phyloP scores from a whole-genome alignment of 1,140 invertebrate species.

The Globodera ellingtonae region DNA sequence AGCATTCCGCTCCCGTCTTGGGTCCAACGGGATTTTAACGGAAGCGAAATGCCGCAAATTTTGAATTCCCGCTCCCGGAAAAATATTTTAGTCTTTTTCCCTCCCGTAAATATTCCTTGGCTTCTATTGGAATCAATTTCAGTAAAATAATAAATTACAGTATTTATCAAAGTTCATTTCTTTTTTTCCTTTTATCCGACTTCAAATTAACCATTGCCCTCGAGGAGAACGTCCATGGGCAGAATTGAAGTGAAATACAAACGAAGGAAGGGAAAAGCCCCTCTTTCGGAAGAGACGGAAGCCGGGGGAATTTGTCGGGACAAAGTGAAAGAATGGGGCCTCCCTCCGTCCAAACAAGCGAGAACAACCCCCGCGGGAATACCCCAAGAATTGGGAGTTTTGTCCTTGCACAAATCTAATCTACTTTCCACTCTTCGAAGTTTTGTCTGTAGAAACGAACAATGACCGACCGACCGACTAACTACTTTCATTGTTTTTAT shows the following conservation, averaged over 20 bases:
- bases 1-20: no score
- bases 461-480: no score
- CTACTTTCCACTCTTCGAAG: background rate
- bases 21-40: no score
- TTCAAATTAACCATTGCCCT: conserved; percentile 3
- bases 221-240: background rate
- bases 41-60: no score
- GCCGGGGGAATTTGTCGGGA: conserved; percentile 4
- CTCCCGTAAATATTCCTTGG: no score
- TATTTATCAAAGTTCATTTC: background rate
- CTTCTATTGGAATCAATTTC: no score
- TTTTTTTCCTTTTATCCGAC: background rate
- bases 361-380: conserved; percentile 11
- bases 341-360: background rate
- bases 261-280: background rate
- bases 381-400: background rate
- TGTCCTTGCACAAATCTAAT: background rate
- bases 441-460: background rate
- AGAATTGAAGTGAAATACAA: background rate
- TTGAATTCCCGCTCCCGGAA: no score
- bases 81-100: no score
- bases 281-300: background rate
- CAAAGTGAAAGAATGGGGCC: background rate
- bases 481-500: no score
- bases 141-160: no score